phyloP scores from a whole-genome alignment of 2,113 vertebrate species.

The Lamprotornis superbus region DNA sequence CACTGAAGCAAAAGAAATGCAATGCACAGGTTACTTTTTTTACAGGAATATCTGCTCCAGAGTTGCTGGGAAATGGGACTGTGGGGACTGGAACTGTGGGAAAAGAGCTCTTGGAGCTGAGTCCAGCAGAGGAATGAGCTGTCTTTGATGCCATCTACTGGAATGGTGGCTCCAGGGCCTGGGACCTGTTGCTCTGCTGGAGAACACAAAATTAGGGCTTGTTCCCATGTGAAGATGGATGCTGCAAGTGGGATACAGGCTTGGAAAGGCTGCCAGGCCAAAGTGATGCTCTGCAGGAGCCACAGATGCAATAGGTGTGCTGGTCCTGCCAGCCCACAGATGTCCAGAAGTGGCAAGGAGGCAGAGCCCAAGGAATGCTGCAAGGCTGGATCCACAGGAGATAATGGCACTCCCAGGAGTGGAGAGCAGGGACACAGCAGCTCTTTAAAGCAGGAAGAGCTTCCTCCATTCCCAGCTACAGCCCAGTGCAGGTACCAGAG shows the following conservation, averaged over 20 bases:
- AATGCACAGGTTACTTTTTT: not conserved
- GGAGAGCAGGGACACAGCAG: not conserved
- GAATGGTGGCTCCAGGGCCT: not conserved
- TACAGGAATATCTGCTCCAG: not conserved
- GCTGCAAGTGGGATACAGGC: not conserved
- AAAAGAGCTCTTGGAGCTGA: not conserved
- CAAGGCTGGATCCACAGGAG: not conserved
- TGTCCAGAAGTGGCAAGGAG: not conserved
- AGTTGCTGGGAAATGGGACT: not conserved
- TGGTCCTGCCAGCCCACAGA: accelerated
- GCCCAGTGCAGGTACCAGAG: not conserved
- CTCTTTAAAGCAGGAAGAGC: not conserved
- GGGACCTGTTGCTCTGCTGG: not conserved
- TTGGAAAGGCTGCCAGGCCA: not conserved
- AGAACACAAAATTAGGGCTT: not conserved
- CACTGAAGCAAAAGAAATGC: not conserved
- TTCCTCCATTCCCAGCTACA: not conserved
- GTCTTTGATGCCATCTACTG: conserved; percentile 68
- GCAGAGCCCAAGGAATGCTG: not conserved
- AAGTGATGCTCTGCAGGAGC: not conserved
- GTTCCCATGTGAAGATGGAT: accelerated
- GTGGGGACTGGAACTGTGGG: not conserved
- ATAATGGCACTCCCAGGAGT: not conserved
- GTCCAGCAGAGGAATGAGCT: not conserved
- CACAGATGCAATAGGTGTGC: accelerated